Evolutionary conservation across 2,113 vertebrate species (phyloP).

Genomic region (Tragelaphus strepsiceros): DNA sequence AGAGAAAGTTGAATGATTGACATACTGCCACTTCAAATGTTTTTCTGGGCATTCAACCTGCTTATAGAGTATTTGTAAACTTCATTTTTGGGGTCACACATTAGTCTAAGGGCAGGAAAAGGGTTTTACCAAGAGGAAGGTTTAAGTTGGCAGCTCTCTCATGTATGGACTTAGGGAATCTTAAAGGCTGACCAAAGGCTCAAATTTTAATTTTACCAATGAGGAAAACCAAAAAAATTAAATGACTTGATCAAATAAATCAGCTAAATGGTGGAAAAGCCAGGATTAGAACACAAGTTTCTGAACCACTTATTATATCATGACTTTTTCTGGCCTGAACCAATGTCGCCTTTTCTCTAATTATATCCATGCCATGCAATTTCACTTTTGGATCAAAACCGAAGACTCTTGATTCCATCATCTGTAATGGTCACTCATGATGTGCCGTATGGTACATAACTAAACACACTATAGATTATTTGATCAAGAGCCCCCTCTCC

Average conservation of each 20-base stretch:
- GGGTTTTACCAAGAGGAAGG: neutral
- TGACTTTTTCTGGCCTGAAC: neutral
- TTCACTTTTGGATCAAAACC: neutral
- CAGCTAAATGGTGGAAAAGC: neutral
- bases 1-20: neutral
- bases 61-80: neutral
- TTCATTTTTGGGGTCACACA: neutral
- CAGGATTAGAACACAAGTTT: conserved; percentile 4
- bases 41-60: neutral
- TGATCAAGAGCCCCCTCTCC: neutral
- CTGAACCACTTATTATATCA: neutral
- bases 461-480: neutral
- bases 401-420: neutral
- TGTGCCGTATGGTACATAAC: neutral
- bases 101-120: neutral
- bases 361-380: neutral
- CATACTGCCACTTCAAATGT: neutral
- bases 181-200: conserved; percentile 14
- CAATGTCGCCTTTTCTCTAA: neutral
- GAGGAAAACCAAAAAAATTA: neutral
- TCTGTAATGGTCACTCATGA: neutral
- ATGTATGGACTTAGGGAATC: neutral
- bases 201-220: conserved; percentile 29
- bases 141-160: neutral
- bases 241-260: conserved; percentile 19